phyloP scores from a whole-genome alignment of 1,140 invertebrate genomes.

The Ylistrum balloti region DNA sequence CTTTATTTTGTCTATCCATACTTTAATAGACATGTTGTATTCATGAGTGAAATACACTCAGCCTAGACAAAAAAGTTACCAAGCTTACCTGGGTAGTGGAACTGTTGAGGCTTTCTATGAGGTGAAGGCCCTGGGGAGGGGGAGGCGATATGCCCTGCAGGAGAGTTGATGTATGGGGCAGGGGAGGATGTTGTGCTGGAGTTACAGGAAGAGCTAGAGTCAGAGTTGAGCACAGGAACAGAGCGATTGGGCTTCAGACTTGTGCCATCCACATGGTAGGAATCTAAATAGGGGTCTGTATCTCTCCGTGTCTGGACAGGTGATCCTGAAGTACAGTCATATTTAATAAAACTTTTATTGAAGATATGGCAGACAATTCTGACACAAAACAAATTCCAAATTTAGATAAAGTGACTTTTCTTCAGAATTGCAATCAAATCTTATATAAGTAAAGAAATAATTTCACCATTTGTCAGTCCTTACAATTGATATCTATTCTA shows the following conservation, averaged over 20 bases:
- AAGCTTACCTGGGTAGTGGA: constrained; percentile 93
- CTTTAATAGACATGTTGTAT: no score
- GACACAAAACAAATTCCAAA: no score
- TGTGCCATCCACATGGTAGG: constrained; percentile 53
- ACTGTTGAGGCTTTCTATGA: constrained; percentile 86
- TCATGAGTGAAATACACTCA: no score
- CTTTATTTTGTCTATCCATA: no score
- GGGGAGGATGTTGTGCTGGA: constrained; percentile 97
- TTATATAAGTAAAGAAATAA: no score
- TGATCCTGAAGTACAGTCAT: constrained; percentile 68
- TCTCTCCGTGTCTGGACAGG: constrained; percentile 65
- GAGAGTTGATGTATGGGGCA: constrained; percentile 83
- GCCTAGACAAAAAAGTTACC: background rate
- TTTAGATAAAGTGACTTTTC: no score
- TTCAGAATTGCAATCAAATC: no score
- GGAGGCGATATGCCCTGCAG: constrained; percentile 71
- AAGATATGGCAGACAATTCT: no score
- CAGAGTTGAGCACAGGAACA: constrained; percentile 86
- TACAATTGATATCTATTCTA: no score
- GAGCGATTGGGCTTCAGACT: constrained; percentile 57
- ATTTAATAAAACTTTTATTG: no score
- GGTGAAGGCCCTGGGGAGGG: constrained; percentile 75
- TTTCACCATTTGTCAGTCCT: no score
- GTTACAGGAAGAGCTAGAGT: constrained; percentile 97
- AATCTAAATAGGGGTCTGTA: constrained; percentile 19